phyloP scores from a whole-genome alignment of 2,113 vertebrate genomes.

The Myiozetetes cayanensis region DNA sequence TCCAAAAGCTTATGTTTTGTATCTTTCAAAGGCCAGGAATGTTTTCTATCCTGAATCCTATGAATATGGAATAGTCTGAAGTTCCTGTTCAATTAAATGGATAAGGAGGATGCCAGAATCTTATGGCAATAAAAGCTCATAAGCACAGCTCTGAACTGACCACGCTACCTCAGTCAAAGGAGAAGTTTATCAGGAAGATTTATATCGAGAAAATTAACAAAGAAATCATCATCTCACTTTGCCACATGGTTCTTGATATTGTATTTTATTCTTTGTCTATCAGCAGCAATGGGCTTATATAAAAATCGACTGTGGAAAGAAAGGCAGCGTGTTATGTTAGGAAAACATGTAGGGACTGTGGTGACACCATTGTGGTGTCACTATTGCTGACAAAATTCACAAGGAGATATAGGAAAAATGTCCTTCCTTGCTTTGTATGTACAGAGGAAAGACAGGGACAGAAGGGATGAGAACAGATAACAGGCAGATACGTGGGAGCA shows the following conservation, averaged over 20 bases:
- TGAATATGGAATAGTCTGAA: not conserved
- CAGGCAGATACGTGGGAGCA: not conserved
- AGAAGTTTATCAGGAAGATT: not conserved
- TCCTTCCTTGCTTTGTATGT: not conserved
- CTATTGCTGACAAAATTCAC: not conserved
- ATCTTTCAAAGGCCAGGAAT: slow-evolving; percentile 2
- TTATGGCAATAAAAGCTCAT: not conserved
- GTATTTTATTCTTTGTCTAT: not conserved
- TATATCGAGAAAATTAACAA: not conserved
- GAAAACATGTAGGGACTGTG: not conserved
- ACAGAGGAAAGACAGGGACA: not conserved
- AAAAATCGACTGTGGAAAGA: not conserved
- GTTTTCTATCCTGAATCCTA: not conserved
- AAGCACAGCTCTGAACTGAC: not conserved
- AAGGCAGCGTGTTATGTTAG: not conserved
- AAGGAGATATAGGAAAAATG: not conserved
- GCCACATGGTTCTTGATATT: not conserved
- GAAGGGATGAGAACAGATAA: not conserved
- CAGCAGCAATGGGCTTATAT: not conserved
- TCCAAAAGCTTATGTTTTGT: not conserved
- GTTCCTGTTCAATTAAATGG: not conserved
- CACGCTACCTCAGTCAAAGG: not conserved
- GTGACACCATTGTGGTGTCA: not conserved
- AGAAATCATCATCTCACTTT: not conserved
- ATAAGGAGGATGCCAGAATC: not conserved